Percentiles rank a stretch among this genome's conserved stretches.
Conservation (phyloP, 2,888 invertebrate genomes). For the Drosophila rubida region DNA sequence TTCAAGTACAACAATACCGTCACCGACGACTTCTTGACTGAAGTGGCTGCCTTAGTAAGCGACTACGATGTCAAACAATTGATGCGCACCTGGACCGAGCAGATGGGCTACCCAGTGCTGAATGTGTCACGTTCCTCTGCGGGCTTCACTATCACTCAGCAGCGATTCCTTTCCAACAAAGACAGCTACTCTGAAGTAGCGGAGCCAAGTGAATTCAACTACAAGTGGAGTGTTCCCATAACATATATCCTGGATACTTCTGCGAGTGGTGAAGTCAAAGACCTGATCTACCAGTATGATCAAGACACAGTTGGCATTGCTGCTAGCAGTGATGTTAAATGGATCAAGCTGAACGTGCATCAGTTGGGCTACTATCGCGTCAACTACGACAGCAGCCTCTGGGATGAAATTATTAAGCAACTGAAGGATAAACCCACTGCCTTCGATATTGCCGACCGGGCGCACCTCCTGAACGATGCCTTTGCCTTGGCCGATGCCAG, state of each 20-base stretch:
- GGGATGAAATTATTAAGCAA: constrained; percentile 85
- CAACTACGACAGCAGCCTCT: constrained; percentile 89
- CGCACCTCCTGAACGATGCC: constrained; percentile 92
- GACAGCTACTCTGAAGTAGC: constrained; percentile 85
- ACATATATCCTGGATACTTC: constrained; percentile 88
- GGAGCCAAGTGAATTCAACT: constrained; percentile 86
- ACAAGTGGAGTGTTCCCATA: constrained; percentile 93
- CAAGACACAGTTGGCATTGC: constrained; percentile 51
- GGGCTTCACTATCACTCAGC: constrained; percentile 88
- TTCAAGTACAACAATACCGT: constrained; percentile 91
- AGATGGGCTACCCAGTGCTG: constrained; percentile 94
- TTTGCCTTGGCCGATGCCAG: constrained; percentile 92
- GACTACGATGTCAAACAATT: constrained; percentile 86
- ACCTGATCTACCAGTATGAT: constrained; percentile 72
- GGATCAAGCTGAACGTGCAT: constrained; percentile 93
- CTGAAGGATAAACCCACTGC: constrained; percentile 67
- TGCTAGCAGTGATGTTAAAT: constrained; percentile 85
- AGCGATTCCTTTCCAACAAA: constrained; percentile 90
- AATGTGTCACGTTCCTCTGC: constrained; percentile 85
- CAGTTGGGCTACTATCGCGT: constrained; percentile 95
- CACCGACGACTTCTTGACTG: constrained; percentile 90
- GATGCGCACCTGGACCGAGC: constrained; percentile 95
- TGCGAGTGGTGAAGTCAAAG: constrained; percentile 71
- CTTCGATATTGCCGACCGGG: constrained; percentile 89
- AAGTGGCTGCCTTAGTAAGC: constrained; percentile 86